A percentile compares a stretch with the other conserved stretches of the same genome.
phyloP scores from a whole-genome alignment of 2,797 vertebrate genomes.

The Tolypeutes matacus region DNA sequence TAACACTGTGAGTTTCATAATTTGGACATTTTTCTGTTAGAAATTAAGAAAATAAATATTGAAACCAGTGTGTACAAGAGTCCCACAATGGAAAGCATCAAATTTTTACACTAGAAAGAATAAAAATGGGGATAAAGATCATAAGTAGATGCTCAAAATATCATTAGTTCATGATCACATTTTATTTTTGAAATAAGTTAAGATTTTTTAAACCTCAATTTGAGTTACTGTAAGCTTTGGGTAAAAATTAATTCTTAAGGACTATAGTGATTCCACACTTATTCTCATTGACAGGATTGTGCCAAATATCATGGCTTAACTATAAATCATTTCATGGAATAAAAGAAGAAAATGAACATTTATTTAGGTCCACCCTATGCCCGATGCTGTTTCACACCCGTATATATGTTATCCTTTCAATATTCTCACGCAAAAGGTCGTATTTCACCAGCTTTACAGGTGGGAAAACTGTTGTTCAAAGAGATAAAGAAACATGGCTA shows the following conservation, averaged over 20 bases:
- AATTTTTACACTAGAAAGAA: conserved; percentile 38
- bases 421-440: background rate
- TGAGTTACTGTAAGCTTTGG: background rate
- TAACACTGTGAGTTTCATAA: background rate
- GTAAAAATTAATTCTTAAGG: background rate
- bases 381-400: background rate
- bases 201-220: conserved; percentile 17
- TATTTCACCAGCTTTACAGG: background rate
- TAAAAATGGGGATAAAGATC: background rate
- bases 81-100: background rate
- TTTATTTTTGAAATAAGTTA: conserved; percentile 39
- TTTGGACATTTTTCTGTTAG: conserved; percentile 28
- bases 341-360: background rate
- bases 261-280: background rate
- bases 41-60: background rate
- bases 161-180: background rate
- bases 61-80: background rate
- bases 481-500: background rate
- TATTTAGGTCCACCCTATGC: background rate
- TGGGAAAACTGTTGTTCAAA: background rate
- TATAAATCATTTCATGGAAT: background rate
- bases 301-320: background rate
- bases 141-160: background rate
- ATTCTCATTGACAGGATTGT: background rate
- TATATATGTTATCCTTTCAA: background rate